Conservation (phyloP, 2,797 vertebrate species). For the Gallinago solitaria region DNA sequence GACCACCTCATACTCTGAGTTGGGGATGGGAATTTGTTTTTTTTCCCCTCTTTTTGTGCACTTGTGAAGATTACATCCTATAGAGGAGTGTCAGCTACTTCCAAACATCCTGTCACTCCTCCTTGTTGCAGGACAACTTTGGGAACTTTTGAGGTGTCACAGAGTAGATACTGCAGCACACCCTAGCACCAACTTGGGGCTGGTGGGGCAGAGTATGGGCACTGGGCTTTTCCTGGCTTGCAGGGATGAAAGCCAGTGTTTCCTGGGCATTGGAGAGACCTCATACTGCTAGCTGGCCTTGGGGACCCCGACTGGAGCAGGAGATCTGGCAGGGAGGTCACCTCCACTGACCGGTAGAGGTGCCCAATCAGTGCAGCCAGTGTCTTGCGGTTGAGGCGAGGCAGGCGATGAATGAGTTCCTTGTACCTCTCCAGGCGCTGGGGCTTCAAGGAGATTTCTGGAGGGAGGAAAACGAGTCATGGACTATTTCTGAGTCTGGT, state of each 20-base stretch:
- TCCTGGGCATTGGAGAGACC: not conserved
- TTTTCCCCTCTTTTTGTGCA: not conserved
- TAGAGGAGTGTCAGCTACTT: rapidly evolving
- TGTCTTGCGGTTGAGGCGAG: slow-evolving; percentile 90
- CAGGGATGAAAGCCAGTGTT: not conserved
- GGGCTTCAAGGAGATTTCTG: slow-evolving; percentile 83
- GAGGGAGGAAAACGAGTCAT: not conserved
- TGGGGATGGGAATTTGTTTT: rapidly evolving
- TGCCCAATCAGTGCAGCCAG: slow-evolving; percentile 91
- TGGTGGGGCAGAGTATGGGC: not conserved
- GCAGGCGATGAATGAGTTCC: slow-evolving; percentile 89
- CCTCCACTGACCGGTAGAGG: slow-evolving; percentile 86
- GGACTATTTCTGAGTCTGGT: not conserved
- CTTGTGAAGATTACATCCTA: not conserved
- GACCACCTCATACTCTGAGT: not conserved
- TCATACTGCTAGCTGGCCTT: too few species aligned
- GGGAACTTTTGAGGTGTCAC: not conserved
- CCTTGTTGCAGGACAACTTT: not conserved
- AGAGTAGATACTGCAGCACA: not conserved
- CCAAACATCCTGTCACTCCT: not conserved
- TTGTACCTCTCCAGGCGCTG: slow-evolving; percentile 91
- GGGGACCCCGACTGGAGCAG: not conserved
- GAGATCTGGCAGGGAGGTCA: rapidly evolving
- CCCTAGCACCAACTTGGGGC: not conserved
- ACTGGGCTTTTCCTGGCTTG: not conserved